Evolutionary conservation across 2,113 vertebrate species (phyloP).

Genomic region (Corvus moneduloides): DNA sequence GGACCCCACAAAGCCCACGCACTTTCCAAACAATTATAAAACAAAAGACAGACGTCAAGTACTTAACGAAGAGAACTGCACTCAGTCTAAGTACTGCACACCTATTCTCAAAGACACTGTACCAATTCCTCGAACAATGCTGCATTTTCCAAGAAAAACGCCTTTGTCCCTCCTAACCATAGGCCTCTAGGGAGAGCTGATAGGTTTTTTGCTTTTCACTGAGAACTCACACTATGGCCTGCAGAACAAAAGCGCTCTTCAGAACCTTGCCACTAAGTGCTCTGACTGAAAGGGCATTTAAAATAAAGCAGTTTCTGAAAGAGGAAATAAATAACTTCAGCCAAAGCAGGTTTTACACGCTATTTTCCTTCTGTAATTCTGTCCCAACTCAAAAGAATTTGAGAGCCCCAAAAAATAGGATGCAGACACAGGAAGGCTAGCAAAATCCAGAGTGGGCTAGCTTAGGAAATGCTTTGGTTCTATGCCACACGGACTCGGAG

Average conservation of each 20-base stretch:
- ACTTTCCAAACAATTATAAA: not conserved
- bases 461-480: not conserved
- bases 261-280: slow-evolving; percentile 24
- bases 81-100: not conserved
- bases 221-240: not conserved
- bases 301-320: not conserved
- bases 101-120: not conserved
- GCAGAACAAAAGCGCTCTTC: slow-evolving; percentile 33
- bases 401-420: not conserved
- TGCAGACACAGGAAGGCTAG: not conserved
- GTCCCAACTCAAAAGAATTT: not conserved
- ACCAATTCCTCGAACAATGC: not conserved
- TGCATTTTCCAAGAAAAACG: not conserved
- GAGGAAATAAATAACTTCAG: not conserved
- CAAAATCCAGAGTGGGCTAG: not conserved
- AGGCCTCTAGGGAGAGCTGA: not conserved
- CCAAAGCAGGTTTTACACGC: not conserved
- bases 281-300: slow-evolving; percentile 15
- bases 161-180: slow-evolving; percentile 4
- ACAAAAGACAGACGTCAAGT: not conserved
- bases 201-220: slow-evolving; percentile 10
- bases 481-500: accelerated
- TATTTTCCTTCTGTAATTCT: not conserved
- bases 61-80: not conserved
- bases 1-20: not conserved